Evolutionary conservation across 2,113 vertebrate genomes (phyloP).

Genomic region (Microcebus murinus): DNA sequence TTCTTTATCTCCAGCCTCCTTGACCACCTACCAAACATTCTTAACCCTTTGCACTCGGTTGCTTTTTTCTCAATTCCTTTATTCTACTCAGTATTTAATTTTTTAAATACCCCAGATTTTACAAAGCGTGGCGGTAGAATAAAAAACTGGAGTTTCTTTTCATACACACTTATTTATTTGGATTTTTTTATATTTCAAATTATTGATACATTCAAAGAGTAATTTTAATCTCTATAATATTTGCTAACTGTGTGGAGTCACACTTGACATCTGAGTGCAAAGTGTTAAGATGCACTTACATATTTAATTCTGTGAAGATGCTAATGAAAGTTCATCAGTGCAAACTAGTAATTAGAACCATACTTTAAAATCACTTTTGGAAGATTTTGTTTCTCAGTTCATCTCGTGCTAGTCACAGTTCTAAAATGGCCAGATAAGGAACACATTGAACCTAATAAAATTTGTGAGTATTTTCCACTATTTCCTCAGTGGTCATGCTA

Average conservation of each 20-base stretch:
- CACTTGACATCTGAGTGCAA: too few relatives aligned
- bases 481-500: neutral
- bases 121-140: too few relatives aligned
- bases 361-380: neutral
- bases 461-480: neutral
- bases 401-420: neutral
- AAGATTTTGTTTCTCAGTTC: neutral
- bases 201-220: too few relatives aligned
- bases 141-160: too few relatives aligned
- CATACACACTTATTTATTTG: too few relatives aligned
- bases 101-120: too few relatives aligned
- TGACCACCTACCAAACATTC: neutral
- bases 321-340: neutral
- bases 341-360: neutral
- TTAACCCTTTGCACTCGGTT: too few relatives aligned
- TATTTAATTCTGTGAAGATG: neutral
- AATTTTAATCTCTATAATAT: too few relatives aligned
- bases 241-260: too few relatives aligned
- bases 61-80: too few relatives aligned
- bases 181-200: too few relatives aligned
- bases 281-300: neutral
- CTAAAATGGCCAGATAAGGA: slow-evolving; percentile 34
- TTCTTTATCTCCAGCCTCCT: neutral
- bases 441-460: slow-evolving; percentile 31
- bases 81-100: too few relatives aligned